Evolutionary conservation across 2,888 invertebrate genomes (phyloP), one percentile per base, ranked within the genome.

Genomic region (Cataglyphis livida): DNA sequence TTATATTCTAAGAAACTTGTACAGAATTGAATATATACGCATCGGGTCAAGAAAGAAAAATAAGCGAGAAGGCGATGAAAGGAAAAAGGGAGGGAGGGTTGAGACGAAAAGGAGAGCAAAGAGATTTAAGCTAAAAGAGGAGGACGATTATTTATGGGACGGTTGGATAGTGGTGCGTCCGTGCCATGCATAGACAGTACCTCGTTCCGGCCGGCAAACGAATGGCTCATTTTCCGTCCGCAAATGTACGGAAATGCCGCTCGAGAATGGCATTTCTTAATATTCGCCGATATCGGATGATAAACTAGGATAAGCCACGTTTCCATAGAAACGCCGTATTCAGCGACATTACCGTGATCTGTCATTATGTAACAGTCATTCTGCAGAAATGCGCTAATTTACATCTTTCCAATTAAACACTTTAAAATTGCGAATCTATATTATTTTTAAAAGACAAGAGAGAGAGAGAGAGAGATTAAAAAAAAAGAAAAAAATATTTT

Each of bases 101-200:
- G 74, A 57, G 68, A 74, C 48, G 5, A 35, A 57, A 57, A 75
- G 82, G 82, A 78, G 54, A 79, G 66, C 76, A 71, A 70, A 82
- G 83, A 83, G 57, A 18, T 71, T 71, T 70, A 71, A 44, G 78
- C 59, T 79, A 79, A 79, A 59, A 59, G 71, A 79, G 71, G 18
- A 44, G 88, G 88, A 91, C 90, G 92, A 93, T 94, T 94, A 94
- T 94, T 94, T 94, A 94, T 94, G 91, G 92, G 91, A 85, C 85
- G 87, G 90, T 90, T 81, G 88, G 89, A 87, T 87, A 89, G 90
- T 87, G 89, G 89, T 88, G 88, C 84, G 87, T 89, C 90, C 94
- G 94, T 94, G 94, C 93, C 92, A 92, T 94, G 94, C 94, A 94
- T 94, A 92, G 93, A 94, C 94, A 94, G 93, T 92, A 88, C 91